phyloP scores from a whole-genome alignment of 1,140 invertebrate species.

The Dolichoris vasculosae region DNA sequence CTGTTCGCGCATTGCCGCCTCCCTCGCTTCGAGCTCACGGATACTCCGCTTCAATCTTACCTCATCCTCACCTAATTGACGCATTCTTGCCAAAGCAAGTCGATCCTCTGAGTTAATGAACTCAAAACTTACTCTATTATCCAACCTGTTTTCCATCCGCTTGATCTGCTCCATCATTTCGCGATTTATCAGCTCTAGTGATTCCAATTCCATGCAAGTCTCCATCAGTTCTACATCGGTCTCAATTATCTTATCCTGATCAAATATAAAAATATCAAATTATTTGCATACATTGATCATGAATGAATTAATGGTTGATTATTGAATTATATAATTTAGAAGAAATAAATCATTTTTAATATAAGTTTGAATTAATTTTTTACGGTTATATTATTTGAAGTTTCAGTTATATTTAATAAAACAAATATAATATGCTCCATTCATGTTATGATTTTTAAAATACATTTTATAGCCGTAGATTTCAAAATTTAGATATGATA shows the following conservation, averaged over 20 bases:
- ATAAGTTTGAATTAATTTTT: too few relatives aligned
- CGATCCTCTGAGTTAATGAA: constrained; percentile 66
- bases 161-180: constrained; percentile 60
- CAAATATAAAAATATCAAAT: constrained; percentile 1
- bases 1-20: constrained; percentile 60
- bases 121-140: constrained; percentile 57
- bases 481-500: too few relatives aligned
- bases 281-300: background rate
- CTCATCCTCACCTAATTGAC: constrained; percentile 63
- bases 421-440: too few relatives aligned
- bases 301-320: too few relatives aligned
- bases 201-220: constrained; percentile 61
- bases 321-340: too few relatives aligned
- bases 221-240: constrained; percentile 67
- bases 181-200: constrained; percentile 59
- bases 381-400: too few relatives aligned
- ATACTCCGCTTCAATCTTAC: constrained; percentile 54
- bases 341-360: too few relatives aligned
- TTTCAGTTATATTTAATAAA: too few relatives aligned
- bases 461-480: too few relatives aligned
- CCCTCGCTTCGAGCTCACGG: constrained; percentile 58
- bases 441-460: too few relatives aligned
- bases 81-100: constrained; percentile 62
- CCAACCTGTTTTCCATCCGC: constrained; percentile 57
- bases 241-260: constrained; percentile 68